Evolutionary conservation across 2,113 vertebrate species (phyloP).

Genomic region (Climacteris rufus): DNA sequence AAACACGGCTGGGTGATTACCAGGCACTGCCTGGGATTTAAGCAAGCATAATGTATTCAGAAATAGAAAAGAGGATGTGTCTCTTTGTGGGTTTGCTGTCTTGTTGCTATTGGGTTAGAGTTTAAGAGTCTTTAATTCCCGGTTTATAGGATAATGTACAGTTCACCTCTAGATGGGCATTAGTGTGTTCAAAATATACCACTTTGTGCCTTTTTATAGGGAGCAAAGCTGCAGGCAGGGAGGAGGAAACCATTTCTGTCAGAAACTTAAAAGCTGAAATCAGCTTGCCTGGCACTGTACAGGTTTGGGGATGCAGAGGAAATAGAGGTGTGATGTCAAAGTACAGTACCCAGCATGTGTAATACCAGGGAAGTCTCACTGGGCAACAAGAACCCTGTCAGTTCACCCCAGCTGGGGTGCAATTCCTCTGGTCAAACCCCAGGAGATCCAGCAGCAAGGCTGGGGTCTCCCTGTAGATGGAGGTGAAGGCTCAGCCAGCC

Average conservation of each 20-base stretch:
- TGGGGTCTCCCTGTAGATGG: background rate
- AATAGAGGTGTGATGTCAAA: background rate
- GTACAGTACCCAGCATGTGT: rapidly evolving
- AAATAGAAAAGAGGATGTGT: background rate
- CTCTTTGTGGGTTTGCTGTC: background rate
- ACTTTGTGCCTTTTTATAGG: background rate
- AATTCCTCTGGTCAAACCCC: background rate
- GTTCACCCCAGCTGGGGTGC: background rate
- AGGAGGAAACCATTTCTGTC: background rate
- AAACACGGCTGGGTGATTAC: background rate
- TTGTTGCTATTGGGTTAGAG: background rate
- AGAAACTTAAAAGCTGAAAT: background rate
- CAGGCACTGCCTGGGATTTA: background rate
- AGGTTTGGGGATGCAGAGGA: background rate
- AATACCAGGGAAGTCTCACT: too few relatives aligned
- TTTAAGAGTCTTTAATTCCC: background rate
- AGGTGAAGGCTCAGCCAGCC: background rate
- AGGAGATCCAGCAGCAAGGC: background rate
- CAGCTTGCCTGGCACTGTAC: background rate
- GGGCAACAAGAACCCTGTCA: background rate
- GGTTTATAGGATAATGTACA: background rate
- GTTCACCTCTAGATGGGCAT: background rate
- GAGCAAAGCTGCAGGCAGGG: background rate
- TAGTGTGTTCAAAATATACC: background rate
- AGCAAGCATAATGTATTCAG: background rate